Conservation (phyloP, 2,888 invertebrate species). For the Aradus depressus region DNA sequence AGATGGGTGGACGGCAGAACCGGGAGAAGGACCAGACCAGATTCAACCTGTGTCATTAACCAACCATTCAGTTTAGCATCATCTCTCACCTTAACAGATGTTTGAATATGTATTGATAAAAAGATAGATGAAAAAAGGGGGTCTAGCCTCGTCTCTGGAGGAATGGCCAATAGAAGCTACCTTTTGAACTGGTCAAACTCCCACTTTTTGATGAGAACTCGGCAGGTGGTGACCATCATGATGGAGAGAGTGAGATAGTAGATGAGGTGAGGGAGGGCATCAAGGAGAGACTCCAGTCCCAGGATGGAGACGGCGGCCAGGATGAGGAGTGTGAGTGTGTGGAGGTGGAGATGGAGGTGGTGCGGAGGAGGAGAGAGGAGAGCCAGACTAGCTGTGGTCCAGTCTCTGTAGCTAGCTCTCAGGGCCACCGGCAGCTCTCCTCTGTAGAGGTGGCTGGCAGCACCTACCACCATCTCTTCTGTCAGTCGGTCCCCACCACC, state of each 20-base stretch:
- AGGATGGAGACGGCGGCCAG: slow-evolving; percentile 57
- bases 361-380: not conserved
- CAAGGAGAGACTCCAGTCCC: slow-evolving; percentile 55
- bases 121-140: too few species aligned
- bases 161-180: too few species aligned
- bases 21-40: too few species aligned
- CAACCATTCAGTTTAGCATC: too few species aligned
- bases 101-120: too few species aligned
- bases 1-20: too few species aligned
- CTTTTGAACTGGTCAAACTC: slow-evolving; percentile 36
- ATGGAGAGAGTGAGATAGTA: slow-evolving; percentile 64
- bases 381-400: not conserved
- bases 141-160: too few species aligned
- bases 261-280: slow-evolving; percentile 47
- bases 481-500: slow-evolving; percentile 51
- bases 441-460: slow-evolving; percentile 68
- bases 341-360: slow-evolving; percentile 36
- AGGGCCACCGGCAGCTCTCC: slow-evolving; percentile 67
- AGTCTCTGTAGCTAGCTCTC: slow-evolving; percentile 37
- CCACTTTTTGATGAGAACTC: slow-evolving; percentile 41
- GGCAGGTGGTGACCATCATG: slow-evolving; percentile 72
- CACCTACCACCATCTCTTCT: slow-evolving; percentile 66
- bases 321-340: slow-evolving; percentile 46
- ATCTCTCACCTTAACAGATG: too few species aligned
- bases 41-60: too few species aligned